phyloP scores from a whole-genome alignment of 64 coral and sea anemone species.

The Montipora sp. region DNA sequence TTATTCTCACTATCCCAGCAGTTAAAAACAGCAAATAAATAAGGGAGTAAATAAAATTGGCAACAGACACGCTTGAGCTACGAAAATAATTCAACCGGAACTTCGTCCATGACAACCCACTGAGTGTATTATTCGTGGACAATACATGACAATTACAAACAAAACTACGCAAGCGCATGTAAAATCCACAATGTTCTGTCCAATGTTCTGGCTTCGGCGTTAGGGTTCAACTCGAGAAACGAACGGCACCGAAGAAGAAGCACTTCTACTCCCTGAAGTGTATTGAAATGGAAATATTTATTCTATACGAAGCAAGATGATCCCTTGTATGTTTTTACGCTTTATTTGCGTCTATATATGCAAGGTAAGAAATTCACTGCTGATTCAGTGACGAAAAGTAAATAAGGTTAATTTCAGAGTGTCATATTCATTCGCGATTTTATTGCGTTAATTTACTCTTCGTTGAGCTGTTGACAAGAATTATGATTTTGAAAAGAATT shows the following conservation, averaged over 20 bases:
- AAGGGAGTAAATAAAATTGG: not conserved
- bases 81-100: not conserved
- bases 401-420: not conserved
- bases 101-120: not conserved
- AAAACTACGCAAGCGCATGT: not conserved
- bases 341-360: not conserved
- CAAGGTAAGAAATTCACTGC: not conserved
- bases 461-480: not conserved
- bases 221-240: too few species aligned
- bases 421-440: not conserved
- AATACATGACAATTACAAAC: constrained; percentile 25
- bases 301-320: too few species aligned
- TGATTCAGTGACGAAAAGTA: not conserved
- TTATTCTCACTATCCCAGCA: too few species aligned
- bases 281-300: not conserved
- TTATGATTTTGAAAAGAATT: not conserved
- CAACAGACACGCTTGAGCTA: not conserved
- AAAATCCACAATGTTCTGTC: not conserved
- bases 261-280: not conserved
- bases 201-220: not conserved
- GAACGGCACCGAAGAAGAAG: too few species aligned
- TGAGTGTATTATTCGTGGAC: constrained; percentile 23
- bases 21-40: not conserved
- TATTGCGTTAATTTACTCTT: not conserved
- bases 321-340: too few species aligned